These are phyloP conservation scores for Cossypha dichroa DNA, from an alignment of 2,797 vertebrate species.

Conservation along the genomic window DNA sequence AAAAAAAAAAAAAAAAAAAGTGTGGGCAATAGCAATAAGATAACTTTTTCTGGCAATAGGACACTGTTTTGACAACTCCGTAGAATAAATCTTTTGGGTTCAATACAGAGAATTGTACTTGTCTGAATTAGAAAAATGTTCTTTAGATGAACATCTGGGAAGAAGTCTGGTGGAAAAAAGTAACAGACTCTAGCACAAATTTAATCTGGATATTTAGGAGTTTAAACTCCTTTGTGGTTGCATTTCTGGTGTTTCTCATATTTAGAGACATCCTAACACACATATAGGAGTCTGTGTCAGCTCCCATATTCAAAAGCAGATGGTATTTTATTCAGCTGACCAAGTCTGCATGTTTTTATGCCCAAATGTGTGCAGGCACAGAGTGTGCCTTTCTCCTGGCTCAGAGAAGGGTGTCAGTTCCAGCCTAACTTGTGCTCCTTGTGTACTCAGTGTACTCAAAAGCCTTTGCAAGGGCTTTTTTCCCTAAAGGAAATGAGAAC, in stretches of 20 bases:
- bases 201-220: neutral
- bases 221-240: neutral
- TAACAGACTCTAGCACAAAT: neutral
- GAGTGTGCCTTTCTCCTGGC: neutral
- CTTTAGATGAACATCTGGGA: neutral
- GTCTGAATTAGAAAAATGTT: conserved; percentile 15
- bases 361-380: neutral
- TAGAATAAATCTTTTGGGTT: conserved; percentile 36
- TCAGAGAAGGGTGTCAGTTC: neutral
- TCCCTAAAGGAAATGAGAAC: neutral
- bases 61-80: conserved; percentile 61
- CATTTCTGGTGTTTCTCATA: neutral
- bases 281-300: neutral
- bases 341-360: neutral
- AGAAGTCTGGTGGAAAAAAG: neutral
- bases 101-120: conserved; percentile 18
- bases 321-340: neutral
- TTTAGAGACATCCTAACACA: neutral
- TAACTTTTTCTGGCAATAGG: conserved; percentile 58
- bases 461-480: neutral
- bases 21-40: conserved; percentile 43
- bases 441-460: too few relatives aligned
- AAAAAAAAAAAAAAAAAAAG: neutral
- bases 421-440: neutral
- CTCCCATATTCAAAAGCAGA: neutral